A percentile compares a stretch with the other conserved stretches of the same genome.
Evolutionary conservation across 2,888 invertebrate genomes (phyloP).

Genomic region (Sylvicola cinctus): DNA sequence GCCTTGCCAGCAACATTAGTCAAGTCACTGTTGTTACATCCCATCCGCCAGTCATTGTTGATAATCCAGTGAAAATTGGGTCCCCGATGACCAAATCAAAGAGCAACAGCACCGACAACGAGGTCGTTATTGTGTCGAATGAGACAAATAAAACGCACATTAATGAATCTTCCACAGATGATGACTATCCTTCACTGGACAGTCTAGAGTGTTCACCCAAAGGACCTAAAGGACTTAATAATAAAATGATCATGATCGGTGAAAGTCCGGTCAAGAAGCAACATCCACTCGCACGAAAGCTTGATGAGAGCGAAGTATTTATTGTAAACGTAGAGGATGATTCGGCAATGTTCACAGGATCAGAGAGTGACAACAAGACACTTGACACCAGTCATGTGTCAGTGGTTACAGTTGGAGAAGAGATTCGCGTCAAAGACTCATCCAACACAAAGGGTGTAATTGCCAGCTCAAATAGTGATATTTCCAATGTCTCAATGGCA

Average conservation of each 20-base stretch:
- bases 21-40: conserved; percentile 64
- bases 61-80: conserved; percentile 28
- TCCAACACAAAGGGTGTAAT: conserved; percentile 19
- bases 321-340: conserved; percentile 52
- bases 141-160: conserved; percentile 47
- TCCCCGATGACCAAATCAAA: conserved; percentile 6
- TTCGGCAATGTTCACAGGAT: conserved; percentile 31
- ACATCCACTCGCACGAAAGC: conserved; percentile 33
- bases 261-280: conserved; percentile 6
- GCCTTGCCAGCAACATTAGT: conserved; percentile 46
- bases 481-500: not conserved
- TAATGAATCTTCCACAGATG: conserved; percentile 53
- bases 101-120: no score
- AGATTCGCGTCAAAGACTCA: conserved; percentile 56
- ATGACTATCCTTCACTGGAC: conserved; percentile 55
- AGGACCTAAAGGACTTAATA: conserved; percentile 13
- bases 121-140: conserved; percentile 67
- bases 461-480: not conserved
- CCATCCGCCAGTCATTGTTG: conserved; percentile 59
- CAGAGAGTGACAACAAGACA: conserved; percentile 17
- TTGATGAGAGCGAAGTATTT: conserved; percentile 73
- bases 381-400: conserved; percentile 78
- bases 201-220: conserved; percentile 39
- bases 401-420: conserved; percentile 73
- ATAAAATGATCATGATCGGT: no score